Base-by-base conservation (phyloP, 1,140 invertebrate species). In the Harlomillsia oculata region DNA sequence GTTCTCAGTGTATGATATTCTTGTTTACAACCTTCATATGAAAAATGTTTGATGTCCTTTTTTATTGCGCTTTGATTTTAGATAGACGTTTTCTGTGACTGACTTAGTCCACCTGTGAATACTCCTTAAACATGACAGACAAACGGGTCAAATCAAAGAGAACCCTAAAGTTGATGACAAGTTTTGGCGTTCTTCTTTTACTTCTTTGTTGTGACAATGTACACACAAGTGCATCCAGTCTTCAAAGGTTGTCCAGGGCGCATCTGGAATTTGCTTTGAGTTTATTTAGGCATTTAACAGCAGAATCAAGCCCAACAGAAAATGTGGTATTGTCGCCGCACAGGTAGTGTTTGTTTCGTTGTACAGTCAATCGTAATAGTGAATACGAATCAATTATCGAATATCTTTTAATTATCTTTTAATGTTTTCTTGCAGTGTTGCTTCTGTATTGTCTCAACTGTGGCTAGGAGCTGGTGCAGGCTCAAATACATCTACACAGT, bases 311-410 rank as follows among this genome's bases (percentile, higher is more conserved):
- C 9, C 26, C 49, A n/a, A 26, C 46, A 11, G 67, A 65, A 18
- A 71, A 71, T 53, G 56, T 71, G 5, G 59, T 70, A 13, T 63
- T 71, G 39, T 70, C 69, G 4, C 69, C 69, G 4, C 67, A 59
- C 25, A 64, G 63, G 63, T 64, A 61, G 26, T 16, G 13, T 5
- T n/a, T n/a, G n/a, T n/a, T n/a, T n/a, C n/a, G n/a, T n/a, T n/a
- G n/a, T n/a, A n/a, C n/a, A n/a, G n/a, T n/a, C n/a, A n/a, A n/a
- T n/a, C n/a, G n/a, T n/a, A n/a, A n/a, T n/a, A n/a, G n/a, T n/a
- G n/a, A n/a, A n/a, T n/a, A n/a, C n/a, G 13, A 29, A 41, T 18
- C 16, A 23, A 3, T 16, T 11, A 41, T 20, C 9, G 39, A 9
- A 41, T 11, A 41, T 41, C 20, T 11, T 40, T 16, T 23, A 36